Conservation (phyloP, 2,888 invertebrate species). For the Drosophila mimetica region DNA sequence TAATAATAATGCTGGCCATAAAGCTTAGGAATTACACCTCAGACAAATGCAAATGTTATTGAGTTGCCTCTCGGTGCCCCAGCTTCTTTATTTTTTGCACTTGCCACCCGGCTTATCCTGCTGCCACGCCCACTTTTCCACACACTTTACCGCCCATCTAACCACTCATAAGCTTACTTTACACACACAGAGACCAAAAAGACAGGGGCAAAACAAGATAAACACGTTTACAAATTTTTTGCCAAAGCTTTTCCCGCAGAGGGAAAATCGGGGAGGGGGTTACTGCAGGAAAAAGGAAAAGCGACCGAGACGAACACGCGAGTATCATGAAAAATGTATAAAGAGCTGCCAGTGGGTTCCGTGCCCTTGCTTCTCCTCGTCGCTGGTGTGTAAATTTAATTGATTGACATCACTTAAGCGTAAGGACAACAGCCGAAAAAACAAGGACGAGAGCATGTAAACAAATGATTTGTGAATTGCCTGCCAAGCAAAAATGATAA, state of each 20-base stretch:
- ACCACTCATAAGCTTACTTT: constrained; percentile 42
- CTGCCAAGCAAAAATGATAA: constrained; percentile 32
- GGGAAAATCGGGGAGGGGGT: background rate
- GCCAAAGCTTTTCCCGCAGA: constrained; percentile 10
- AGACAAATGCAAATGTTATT: constrained; percentile 47
- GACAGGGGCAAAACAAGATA: constrained; percentile 33
- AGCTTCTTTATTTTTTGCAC: background rate
- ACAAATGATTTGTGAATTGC: constrained; percentile 60
- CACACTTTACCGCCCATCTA: constrained; percentile 13
- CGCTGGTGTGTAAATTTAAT: constrained; percentile 50
- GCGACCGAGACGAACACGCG: background rate
- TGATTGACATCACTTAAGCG: constrained; percentile 49
- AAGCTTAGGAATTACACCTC: constrained; percentile 37
- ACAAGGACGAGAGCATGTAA: constrained; percentile 31
- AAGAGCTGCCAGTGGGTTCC: constrained; percentile 28
- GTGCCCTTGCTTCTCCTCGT: no score
- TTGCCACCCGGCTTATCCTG: constrained; percentile 7
- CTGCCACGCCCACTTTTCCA: constrained; percentile 13
- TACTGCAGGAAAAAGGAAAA: constrained; percentile 1
- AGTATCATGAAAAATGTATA: constrained; percentile 44
- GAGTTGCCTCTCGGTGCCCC: background rate
- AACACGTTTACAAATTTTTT: constrained; percentile 48
- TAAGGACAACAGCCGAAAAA: constrained; percentile 14
- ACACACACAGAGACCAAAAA: background rate
- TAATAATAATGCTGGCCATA: constrained; percentile 34